Percentiles rank a stretch among this genome's conserved stretches.
Conservation (phyloP, 1,140 invertebrate genomes). For the Lasioglossum baleicum region DNA sequence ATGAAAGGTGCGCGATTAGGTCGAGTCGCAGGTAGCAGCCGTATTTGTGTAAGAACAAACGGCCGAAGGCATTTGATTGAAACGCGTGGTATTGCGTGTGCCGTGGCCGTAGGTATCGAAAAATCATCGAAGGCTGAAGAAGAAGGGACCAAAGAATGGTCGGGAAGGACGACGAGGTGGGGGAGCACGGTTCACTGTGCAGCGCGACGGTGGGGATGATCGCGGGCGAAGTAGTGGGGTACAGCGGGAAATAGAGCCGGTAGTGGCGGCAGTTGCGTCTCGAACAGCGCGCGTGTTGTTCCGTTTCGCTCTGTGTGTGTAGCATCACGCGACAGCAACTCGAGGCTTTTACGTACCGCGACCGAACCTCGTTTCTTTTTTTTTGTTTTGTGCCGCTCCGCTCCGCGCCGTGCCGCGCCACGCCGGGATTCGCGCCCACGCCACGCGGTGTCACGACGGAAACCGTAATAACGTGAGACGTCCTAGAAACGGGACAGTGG, state of each 20-base stretch:
- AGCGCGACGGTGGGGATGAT: not conserved
- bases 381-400: conserved; percentile 43
- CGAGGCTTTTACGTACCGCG: conserved; percentile 43
- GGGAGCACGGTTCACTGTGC: conserved; percentile 7
- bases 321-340: conserved; percentile 27
- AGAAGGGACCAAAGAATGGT: conserved; percentile 44
- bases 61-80: conserved; percentile 32
- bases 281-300: conserved; percentile 63
- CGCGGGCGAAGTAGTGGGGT: conserved; percentile 17
- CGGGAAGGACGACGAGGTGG: conserved; percentile 23
- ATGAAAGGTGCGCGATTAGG: conserved; percentile 3
- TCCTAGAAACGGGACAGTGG: conserved; percentile 31
- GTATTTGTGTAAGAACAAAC: conserved; percentile 13
- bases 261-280: conserved; percentile 69
- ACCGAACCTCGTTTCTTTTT: conserved; percentile 41
- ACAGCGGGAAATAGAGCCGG: conserved; percentile 33
- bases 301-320: conserved; percentile 52
- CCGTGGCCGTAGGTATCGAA: conserved; percentile 20
- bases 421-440: not conserved
- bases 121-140: conserved; percentile 51
- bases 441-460: conserved; percentile 15
- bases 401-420: conserved; percentile 6
- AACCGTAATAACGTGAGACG: conserved; percentile 30
- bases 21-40: not conserved
- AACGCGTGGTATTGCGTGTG: conserved; percentile 14